Base-by-base conservation (phyloP, 2,797 vertebrate genomes). In the Picus viridis region DNA sequence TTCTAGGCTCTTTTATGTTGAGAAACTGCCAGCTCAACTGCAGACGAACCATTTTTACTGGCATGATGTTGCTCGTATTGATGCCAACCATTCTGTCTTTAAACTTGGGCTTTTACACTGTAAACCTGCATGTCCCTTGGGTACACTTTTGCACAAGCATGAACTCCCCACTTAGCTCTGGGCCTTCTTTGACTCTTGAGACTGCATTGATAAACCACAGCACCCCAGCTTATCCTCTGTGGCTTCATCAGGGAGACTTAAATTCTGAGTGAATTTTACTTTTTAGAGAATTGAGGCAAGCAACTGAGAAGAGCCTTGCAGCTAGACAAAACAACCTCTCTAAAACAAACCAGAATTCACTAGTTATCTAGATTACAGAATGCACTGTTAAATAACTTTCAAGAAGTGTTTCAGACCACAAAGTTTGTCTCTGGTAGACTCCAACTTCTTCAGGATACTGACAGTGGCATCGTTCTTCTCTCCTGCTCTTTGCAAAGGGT, bases 1-100 rank as follows among this genome's bases (percentile, higher is more conserved):
- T 56, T 94, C 67, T 79, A 65, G 90, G 70, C 16, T 86, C 41
- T 84, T 89, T 61, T 73, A 11, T 76, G 45, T 68, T 91, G 87
- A 82, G 85, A 88, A 84, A 57, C 41, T 2, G 3, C 81, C 82
- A 86, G 9, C 45, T 87, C 59, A 76, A 20, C 76, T 92, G 62
- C 2, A 20, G 75, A 65, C 70, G 76, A 91, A 30, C 83, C 1
- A 16, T 84, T 70, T 90, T 83, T 53, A 58, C 30, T 70, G 68
- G 45, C 20, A 4, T 53, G n/a, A 17, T 88, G 53, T 32, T 72
- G 61, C 71, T 74, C 54, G 63, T 67, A 56, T 41, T 81, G 75
- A 74, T 82, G 68, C 39, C 83, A 83, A 32, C 30, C 76, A 16
- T 86, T 91, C 89, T 67, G 70, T 53, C 41, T 90, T 84, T 13